Percentiles rank a stretch among this genome's conserved stretches.
Conservation (phyloP, 2,888 invertebrate species). For the Flexamia atlantica region DNA sequence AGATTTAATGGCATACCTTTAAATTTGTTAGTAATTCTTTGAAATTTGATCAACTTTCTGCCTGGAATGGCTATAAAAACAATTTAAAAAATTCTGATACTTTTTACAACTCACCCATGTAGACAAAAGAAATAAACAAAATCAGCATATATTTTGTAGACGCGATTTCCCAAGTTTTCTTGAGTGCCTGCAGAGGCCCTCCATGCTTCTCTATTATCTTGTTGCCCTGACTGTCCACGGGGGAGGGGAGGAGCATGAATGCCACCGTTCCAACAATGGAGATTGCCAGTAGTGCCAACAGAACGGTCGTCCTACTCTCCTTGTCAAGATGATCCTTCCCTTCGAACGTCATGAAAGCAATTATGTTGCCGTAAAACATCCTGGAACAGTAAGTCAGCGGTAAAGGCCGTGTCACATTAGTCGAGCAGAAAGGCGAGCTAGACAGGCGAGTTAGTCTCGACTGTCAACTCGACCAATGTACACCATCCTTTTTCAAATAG, state of each 20-base stretch:
- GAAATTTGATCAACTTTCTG: too few relatives aligned
- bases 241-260: constrained; percentile 80
- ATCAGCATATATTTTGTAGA: constrained; percentile 90
- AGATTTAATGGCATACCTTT: too few relatives aligned
- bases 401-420: too few relatives aligned
- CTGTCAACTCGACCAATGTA: too few relatives aligned
- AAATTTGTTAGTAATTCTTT: too few relatives aligned
- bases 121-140: constrained; percentile 90
- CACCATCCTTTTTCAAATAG: too few relatives aligned
- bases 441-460: too few relatives aligned
- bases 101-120: constrained; percentile 83
- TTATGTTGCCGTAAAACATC: constrained; percentile 56
- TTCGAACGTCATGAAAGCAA: constrained; percentile 53
- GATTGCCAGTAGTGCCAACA: constrained; percentile 59
- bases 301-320: constrained; percentile 61
- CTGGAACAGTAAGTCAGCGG: not conserved
- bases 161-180: constrained; percentile 86
- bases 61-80: too few relatives aligned
- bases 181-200: constrained; percentile 83
- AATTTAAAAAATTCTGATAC: too few relatives aligned
- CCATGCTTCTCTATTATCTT: constrained; percentile 71
- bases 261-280: constrained; percentile 73
- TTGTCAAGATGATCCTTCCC: constrained; percentile 64
- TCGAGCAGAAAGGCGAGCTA: too few relatives aligned
- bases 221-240: constrained; percentile 73